A percentile compares a stretch with the other conserved stretches of the same genome.
Conservation (phyloP, 2,888 invertebrate genomes). For the Apodemia mormo region DNA sequence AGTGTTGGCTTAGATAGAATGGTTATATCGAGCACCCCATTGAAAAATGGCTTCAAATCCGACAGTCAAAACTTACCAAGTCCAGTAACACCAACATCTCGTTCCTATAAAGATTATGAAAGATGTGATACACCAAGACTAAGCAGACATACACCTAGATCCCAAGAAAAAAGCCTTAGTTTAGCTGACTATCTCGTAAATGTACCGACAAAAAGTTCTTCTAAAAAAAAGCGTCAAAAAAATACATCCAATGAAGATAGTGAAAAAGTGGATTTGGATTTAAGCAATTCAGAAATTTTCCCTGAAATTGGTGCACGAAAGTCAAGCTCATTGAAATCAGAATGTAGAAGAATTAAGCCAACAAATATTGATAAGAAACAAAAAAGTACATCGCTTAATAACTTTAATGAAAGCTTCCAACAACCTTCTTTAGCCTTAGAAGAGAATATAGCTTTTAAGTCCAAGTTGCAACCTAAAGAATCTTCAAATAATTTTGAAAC, state of each 20-base stretch:
- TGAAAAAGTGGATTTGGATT: constrained; percentile 59
- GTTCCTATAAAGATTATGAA: constrained; percentile 54
- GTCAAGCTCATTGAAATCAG: constrained; percentile 59
- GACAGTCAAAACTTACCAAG: constrained; percentile 56
- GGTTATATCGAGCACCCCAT: constrained; percentile 62
- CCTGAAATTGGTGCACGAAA: constrained; percentile 70
- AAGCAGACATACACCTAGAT: constrained; percentile 51
- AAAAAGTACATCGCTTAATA: constrained; percentile 62
- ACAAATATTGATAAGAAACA: constrained; percentile 66
- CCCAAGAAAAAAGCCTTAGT: constrained; percentile 63
- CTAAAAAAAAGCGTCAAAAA: constrained; percentile 57
- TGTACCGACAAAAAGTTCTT: constrained; percentile 52
- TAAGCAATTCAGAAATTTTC: constrained; percentile 67
- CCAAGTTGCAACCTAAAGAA: constrained; percentile 58
- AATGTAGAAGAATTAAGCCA: constrained; percentile 76
- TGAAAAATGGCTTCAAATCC: constrained; percentile 59
- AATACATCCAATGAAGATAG: constrained; percentile 54
- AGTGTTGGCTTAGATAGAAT: constrained; percentile 56
- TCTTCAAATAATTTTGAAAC: constrained; percentile 57
- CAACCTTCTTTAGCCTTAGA: constrained; percentile 57
- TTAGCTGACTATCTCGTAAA: constrained; percentile 64
- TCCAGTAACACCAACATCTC: constrained; percentile 58
- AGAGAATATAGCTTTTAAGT: constrained; percentile 66
- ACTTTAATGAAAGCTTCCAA: constrained; percentile 64
- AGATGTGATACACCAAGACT: constrained; percentile 67